Percentiles rank a stretch among this genome's conserved stretches.
These are phyloP conservation scores for Diorhabda carinulata DNA, from an alignment of 1,140 invertebrate genomes.

Conservation along the genomic window DNA sequence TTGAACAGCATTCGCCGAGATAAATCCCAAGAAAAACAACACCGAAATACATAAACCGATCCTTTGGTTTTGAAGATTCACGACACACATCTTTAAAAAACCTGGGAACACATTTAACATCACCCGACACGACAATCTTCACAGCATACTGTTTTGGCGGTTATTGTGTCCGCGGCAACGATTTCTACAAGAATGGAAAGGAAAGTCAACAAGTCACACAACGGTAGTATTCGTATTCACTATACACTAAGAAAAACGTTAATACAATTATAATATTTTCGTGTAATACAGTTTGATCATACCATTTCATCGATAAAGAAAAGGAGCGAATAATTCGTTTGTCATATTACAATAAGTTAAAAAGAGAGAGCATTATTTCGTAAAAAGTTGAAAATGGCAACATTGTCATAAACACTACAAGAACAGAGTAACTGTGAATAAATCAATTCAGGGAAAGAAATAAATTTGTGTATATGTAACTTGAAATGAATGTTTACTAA, in stretches of 20 bases:
- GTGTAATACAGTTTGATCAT: too few relatives aligned
- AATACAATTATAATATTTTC: too few relatives aligned
- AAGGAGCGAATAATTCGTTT: too few relatives aligned
- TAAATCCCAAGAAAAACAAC: constrained; percentile 9
- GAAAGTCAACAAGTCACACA: not conserved
- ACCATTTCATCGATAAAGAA: too few relatives aligned
- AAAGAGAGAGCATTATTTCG: too few relatives aligned
- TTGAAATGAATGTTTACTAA: too few relatives aligned
- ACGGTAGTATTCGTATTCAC: not conserved
- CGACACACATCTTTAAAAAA: constrained; percentile 5
- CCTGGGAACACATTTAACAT: constrained; percentile 11
- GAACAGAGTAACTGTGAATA: too few relatives aligned
- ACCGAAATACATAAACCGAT: constrained; percentile 5
- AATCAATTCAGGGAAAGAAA: too few relatives aligned
- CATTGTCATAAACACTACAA: too few relatives aligned
- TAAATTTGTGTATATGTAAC: too few relatives aligned
- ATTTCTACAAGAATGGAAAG: constrained; percentile 2
- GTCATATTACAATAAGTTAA: too few relatives aligned
- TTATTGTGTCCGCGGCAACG: not conserved
- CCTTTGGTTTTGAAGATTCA: constrained; percentile 1
- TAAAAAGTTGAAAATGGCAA: too few relatives aligned
- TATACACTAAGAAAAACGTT: not conserved
- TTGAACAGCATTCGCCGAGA: constrained; percentile 4
- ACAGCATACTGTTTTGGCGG: not conserved
- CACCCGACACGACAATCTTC: not conserved